phyloP scores from a whole-genome alignment of 2,113 vertebrate species.

The Ciconia stormi region DNA sequence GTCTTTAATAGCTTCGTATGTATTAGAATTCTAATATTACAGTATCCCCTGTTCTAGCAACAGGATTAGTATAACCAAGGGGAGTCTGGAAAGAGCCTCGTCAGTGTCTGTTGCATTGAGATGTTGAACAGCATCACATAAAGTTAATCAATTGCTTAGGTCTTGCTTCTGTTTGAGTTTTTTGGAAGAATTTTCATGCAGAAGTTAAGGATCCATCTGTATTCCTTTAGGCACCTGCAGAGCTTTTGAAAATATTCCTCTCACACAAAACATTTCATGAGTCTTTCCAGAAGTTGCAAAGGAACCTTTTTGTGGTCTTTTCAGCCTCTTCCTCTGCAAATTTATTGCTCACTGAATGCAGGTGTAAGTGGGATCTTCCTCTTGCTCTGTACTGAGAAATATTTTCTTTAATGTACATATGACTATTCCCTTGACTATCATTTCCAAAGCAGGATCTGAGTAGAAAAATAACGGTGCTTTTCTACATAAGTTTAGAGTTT shows the following conservation, averaged over 20 bases:
- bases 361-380: neutral
- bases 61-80: neutral
- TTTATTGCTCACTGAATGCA: neutral
- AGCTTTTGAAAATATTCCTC: neutral
- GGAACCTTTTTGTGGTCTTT: neutral
- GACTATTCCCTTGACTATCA: neutral
- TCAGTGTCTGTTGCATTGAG: neutral
- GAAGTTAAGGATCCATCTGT: neutral
- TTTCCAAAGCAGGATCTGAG: neutral
- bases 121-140: neutral
- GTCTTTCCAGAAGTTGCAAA: neutral
- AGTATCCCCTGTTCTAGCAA: neutral
- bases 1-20: neutral
- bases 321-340: neutral
- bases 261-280: neutral
- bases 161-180: neutral
- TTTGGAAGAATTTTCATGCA: neutral
- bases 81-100: neutral
- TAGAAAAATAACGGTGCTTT: neutral
- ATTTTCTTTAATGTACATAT: neutral
- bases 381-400: neutral
- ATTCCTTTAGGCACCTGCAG: neutral
- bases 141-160: neutral
- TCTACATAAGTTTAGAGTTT: rapidly evolving
- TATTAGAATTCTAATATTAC: neutral